A percentile compares a stretch with the other conserved stretches of the same genome.
These are phyloP conservation scores for Percopsis transmontana DNA, from an alignment of 2,113 vertebrate genomes.

Conservation along the genomic window DNA sequence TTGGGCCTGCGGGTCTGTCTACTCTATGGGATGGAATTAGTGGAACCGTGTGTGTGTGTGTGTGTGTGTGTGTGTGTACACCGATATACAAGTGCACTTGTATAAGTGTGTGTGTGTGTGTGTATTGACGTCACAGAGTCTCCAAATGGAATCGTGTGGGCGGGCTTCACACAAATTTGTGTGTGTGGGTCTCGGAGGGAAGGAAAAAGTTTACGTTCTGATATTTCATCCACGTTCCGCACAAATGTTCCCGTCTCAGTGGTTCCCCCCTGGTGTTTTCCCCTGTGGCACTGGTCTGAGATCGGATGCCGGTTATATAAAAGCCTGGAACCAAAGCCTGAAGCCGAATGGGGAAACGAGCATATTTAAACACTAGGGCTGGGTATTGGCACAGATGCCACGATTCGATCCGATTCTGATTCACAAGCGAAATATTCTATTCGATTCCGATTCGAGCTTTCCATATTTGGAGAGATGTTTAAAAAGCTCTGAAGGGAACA, in stretches of 20 bases:
- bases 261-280: slow-evolving; percentile 1
- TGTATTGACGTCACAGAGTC: background rate
- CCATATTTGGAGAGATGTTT: too few relatives aligned
- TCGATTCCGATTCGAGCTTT: too few relatives aligned
- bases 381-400: too few relatives aligned
- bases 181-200: slow-evolving; percentile 1
- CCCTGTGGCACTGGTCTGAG: slow-evolving; percentile 14
- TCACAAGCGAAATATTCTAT: too few relatives aligned
- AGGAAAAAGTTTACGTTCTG: background rate
- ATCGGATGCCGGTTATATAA: background rate
- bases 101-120: background rate
- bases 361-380: too few relatives aligned
- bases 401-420: too few relatives aligned
- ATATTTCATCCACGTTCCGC: background rate
- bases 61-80: background rate
- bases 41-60: slow-evolving; percentile 5
- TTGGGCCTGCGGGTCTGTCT: background rate
- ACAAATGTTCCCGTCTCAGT: background rate
- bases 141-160: background rate
- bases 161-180: background rate
- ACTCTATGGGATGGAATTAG: background rate
- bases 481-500: too few relatives aligned
- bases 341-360: too few relatives aligned
- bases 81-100: background rate
- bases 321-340: too few relatives aligned